Evolutionary conservation across 2,113 vertebrate genomes (phyloP).

Genomic region (Hippocampus abdominalis): DNA sequence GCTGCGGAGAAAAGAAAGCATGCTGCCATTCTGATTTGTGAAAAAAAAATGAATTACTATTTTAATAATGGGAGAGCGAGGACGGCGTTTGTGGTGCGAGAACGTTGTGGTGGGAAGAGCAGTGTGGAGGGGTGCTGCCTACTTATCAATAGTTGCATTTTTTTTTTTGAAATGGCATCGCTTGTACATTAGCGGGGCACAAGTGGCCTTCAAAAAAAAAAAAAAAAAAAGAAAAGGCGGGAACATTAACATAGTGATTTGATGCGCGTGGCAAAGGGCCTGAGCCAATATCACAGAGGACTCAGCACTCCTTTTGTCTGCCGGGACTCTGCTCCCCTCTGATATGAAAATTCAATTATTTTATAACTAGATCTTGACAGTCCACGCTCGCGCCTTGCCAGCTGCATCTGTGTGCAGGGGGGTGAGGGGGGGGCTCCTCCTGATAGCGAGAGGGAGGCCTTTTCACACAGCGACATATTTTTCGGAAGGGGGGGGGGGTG

Average conservation of each 20-base stretch:
- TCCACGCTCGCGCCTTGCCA: slow-evolving; percentile 87
- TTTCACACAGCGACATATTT: slow-evolving; percentile 95
- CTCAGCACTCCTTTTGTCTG: slow-evolving; percentile 99
- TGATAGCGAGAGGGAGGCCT: slow-evolving; percentile 92
- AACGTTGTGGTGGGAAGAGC: slow-evolving; percentile 62
- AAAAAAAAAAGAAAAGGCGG: slow-evolving; percentile 79
- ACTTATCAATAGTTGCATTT: slow-evolving; percentile 93
- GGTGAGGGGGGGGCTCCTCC: slow-evolving; percentile 80
- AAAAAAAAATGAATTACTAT: slow-evolving; percentile 92
- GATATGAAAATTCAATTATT: slow-evolving; percentile 99
- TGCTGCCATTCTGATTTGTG: slow-evolving; percentile 96
- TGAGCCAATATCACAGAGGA: slow-evolving; percentile 99
- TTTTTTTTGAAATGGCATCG: slow-evolving; percentile 82
- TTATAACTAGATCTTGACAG: slow-evolving; percentile 99
- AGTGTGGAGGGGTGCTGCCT: slow-evolving; percentile 73
- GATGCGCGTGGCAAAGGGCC: slow-evolving; percentile 99
- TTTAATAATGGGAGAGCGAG: slow-evolving; percentile 80
- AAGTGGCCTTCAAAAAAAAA: slow-evolving; percentile 99
- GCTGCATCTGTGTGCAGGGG: slow-evolving; percentile 85
- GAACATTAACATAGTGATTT: slow-evolving; percentile 99
- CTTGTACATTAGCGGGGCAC: slow-evolving; percentile 96
- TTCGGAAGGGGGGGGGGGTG: slow-evolving; percentile 21
- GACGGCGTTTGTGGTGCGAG: slow-evolving; percentile 58
- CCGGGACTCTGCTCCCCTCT: slow-evolving; percentile 97
- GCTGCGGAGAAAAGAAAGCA: slow-evolving; percentile 96